Evolutionary conservation across 2,888 invertebrate genomes (phyloP).

Genomic region (Prostheceraeus crozeri): DNA sequence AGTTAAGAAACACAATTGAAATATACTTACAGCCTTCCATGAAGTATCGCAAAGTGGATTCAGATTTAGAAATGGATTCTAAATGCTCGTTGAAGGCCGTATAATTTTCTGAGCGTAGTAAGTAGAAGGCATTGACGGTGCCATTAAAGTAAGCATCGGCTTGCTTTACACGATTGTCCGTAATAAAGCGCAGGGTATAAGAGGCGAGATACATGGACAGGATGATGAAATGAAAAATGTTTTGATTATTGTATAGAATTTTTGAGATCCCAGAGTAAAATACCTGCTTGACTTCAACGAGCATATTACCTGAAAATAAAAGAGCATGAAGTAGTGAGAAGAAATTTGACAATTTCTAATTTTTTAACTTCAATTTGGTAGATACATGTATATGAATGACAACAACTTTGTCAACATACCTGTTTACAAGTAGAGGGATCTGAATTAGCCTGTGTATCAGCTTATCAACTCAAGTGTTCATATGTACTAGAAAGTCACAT

Average conservation of each 20-base stretch:
- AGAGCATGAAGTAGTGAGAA: background rate
- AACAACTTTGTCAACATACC: too few relatives aligned
- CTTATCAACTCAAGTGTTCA: too few relatives aligned
- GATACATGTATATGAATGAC: too few relatives aligned
- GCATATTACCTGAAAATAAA: conserved; percentile 49
- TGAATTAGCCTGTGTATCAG: too few relatives aligned
- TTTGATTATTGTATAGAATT: conserved; percentile 55
- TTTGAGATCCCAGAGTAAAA: conserved; percentile 52
- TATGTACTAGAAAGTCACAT: too few relatives aligned
- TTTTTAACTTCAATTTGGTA: too few relatives aligned
- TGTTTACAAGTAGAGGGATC: too few relatives aligned
- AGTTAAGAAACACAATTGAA: too few relatives aligned
- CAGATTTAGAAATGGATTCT: conserved; percentile 42
- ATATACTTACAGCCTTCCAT: conserved; percentile 51
- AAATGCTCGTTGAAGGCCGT: conserved; percentile 43
- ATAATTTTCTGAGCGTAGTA: background rate
- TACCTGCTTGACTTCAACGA: conserved; percentile 57
- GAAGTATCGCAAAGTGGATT: conserved; percentile 44
- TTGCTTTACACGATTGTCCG: conserved; percentile 52
- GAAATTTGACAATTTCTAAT: background rate
- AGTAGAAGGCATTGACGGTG: conserved; percentile 15
- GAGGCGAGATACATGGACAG: conserved; percentile 56
- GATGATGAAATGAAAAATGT: conserved; percentile 54
- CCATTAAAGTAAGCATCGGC: conserved; percentile 47
- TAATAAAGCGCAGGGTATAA: conserved; percentile 54